Evolutionary conservation across 2,113 vertebrate genomes (phyloP).

Genomic region (Rynchops niger): DNA sequence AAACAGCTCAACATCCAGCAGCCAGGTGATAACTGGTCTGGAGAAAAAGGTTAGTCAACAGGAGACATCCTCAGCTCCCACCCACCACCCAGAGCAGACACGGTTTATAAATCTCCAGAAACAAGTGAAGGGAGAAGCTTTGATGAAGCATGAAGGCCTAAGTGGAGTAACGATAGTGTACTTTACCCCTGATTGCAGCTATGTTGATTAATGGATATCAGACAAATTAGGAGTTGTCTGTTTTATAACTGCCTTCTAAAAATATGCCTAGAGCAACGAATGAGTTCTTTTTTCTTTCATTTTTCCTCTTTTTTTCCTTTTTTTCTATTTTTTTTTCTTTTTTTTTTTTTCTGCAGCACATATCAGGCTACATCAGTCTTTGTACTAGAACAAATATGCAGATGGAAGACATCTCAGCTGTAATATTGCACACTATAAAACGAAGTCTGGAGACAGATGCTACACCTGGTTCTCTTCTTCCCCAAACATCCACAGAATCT

Average conservation of each 20-base stretch:
- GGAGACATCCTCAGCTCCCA: neutral
- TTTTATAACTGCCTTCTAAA: neutral
- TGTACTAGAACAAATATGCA: neutral
- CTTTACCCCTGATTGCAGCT: neutral
- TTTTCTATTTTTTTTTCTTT: neutral
- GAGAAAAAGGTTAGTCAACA: neutral
- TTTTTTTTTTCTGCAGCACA: neutral
- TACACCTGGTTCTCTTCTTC: neutral
- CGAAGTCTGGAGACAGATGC: neutral
- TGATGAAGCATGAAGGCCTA: neutral
- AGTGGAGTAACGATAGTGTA: neutral
- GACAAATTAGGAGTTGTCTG: neutral
- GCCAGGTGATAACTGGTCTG: neutral
- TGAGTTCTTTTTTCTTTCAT: neutral
- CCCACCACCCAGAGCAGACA: neutral
- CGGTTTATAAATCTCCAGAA: neutral
- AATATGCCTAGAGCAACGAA: neutral
- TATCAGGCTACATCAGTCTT: neutral
- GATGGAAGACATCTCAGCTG: neutral
- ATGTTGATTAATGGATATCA: neutral
- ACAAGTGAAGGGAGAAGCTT: neutral
- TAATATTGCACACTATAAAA: neutral
- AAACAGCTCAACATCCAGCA: neutral
- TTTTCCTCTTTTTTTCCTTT: neutral
- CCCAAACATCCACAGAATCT: neutral